A percentile compares a stretch with the other conserved stretches of the same genome.
phyloP scores from a whole-genome alignment of 1,140 invertebrate species.

The Bursaphelenchus mucronatus region DNA sequence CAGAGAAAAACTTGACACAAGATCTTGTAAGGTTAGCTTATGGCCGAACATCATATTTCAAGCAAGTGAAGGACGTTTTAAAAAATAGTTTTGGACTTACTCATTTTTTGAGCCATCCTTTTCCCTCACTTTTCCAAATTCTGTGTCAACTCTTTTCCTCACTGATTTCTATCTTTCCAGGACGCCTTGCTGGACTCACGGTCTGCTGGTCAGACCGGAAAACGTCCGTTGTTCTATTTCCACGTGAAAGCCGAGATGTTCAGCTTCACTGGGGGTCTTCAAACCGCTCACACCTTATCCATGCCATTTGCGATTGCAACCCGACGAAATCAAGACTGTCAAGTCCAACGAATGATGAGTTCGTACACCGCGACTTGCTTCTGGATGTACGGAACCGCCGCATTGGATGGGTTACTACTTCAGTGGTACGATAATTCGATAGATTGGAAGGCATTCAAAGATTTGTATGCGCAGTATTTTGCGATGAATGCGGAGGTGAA shows the following conservation, averaged over 20 bases:
- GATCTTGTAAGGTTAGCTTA: too few species aligned
- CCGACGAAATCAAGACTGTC: constrained; percentile 58
- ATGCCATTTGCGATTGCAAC: constrained; percentile 59
- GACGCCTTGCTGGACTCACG: constrained; percentile 51
- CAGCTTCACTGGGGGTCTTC: constrained; percentile 51
- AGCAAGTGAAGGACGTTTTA: background rate
- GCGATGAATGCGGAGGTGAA: constrained; percentile 58
- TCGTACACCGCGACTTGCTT: constrained; percentile 61
- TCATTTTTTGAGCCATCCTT: background rate
- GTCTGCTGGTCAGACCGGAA: constrained; percentile 51
- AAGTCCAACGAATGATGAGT: constrained; percentile 60
- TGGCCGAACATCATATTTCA: background rate
- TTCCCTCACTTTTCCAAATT: background rate
- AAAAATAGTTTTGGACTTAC: background rate
- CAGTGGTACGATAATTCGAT: constrained; percentile 58
- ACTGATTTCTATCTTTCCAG: constrained; percentile 14
- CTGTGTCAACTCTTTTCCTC: background rate
- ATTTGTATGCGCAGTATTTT: constrained; percentile 57
- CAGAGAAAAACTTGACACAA: too few species aligned
- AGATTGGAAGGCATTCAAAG: constrained; percentile 58
- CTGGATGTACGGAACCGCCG: constrained; percentile 58
- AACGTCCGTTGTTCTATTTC: constrained; percentile 58
- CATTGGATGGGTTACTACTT: constrained; percentile 53
- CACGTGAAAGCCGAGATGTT: constrained; percentile 57
- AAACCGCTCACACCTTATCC: constrained; percentile 56